Conservation (phyloP, 1,140 invertebrate genomes). For the Drosophila micromelanica region DNA sequence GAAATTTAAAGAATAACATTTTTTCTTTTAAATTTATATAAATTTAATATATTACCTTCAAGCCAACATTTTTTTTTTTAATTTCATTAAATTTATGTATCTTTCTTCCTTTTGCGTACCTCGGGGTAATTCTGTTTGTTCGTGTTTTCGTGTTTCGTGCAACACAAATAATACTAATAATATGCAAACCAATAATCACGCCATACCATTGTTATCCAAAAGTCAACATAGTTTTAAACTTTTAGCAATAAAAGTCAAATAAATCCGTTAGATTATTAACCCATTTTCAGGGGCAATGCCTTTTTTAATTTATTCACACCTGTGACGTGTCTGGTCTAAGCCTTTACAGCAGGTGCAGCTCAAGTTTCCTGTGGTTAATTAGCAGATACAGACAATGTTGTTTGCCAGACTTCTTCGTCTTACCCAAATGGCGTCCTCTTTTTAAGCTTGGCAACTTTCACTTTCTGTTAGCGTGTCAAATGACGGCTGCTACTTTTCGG, state of each 20-base stretch:
- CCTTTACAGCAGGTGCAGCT: constrained; percentile 9
- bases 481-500: constrained; percentile 21
- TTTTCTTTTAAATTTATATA: too few relatives aligned
- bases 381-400: constrained; percentile 30
- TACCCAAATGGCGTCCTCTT: background rate
- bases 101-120: too few relatives aligned
- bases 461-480: constrained; percentile 24
- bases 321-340: constrained; percentile 41
- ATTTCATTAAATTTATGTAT: too few relatives aligned
- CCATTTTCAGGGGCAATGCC: background rate
- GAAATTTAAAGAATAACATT: too few relatives aligned
- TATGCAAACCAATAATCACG: too few relatives aligned
- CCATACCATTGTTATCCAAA: background rate
- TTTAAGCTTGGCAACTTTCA: constrained; percentile 17
- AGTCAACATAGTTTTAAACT: background rate
- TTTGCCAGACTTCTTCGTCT: constrained; percentile 1
- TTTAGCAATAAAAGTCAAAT: background rate
- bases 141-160: too few relatives aligned
- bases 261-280: background rate
- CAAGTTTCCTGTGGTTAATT: constrained; percentile 59
- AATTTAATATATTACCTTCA: too few relatives aligned
- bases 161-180: too few relatives aligned
- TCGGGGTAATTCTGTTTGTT: too few relatives aligned
- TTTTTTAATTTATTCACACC: constrained; percentile 36
- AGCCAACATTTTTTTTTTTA: too few relatives aligned